Base-by-base conservation (phyloP, 92 coral and sea anemone species). In the Montipora capitata region DNA sequence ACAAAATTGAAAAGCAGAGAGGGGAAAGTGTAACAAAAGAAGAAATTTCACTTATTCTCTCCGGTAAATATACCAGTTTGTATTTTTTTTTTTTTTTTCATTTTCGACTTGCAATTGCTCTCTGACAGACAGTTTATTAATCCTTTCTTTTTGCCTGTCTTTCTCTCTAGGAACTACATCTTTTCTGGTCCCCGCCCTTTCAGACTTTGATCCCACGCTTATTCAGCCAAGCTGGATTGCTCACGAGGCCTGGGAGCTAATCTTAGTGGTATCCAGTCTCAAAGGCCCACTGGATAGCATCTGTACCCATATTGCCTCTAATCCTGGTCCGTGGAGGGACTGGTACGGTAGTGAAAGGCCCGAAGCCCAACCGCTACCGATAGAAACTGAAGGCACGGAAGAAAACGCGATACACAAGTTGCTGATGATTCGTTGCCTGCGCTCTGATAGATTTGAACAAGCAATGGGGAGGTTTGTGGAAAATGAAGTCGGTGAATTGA, bases 201-300 rank as follows among this genome's bases (percentile, higher is more conserved):
- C 99, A 75, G 99, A 97, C 96, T 97, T 96, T 75, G 99, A 97
- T 70, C 99, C 99, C 43, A 97, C 99, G 45, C 98, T 97, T 39
- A 75, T 97, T 20, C 95, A 93, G 65, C 99, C 99, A 15, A 93
- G 88, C 81, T 97, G 99, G 99, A 82, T 97, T 59, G 86, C 96
- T 67, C 83, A 85, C 56, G 80, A 75, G 76, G 81, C 78, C 63
- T 97, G 99, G 99, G 95, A 94, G 57, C 87, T 95, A 57, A 48
- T 96, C 68, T 85, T 97, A 3, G 96, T 98, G 73, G 85, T 93
- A 63, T 97, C 99, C 41, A 90, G 95, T 35, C 81, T 96, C 12
- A 88, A 88, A 44, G 98, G 99, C 57, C 98, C 99, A 13, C 86
- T 97, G 68, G 99, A 97, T 82, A 91, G 99, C 68, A 86, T 97